phyloP scores from a whole-genome alignment of 2,888 invertebrate genomes.

The Conchocele bisecta region DNA sequence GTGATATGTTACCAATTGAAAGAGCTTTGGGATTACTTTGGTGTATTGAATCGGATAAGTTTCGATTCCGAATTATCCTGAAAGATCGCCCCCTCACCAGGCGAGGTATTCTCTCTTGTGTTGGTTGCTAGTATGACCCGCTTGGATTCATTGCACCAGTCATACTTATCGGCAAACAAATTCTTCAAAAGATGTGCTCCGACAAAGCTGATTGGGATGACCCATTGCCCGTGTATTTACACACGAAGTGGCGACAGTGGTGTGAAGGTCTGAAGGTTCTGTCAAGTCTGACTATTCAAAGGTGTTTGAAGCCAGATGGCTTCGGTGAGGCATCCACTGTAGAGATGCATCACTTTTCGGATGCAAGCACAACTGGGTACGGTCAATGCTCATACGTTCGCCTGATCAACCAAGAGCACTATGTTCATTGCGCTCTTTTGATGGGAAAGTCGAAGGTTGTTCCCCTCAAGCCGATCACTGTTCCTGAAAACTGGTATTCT shows the following conservation, averaged over 20 bases:
- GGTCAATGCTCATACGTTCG: constrained; percentile 58
- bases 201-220: constrained; percentile 57
- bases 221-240: constrained; percentile 46
- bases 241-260: constrained; percentile 53
- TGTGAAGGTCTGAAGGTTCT: constrained; percentile 22
- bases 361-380: constrained; percentile 58
- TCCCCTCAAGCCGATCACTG: constrained; percentile 32
- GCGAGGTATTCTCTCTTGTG: constrained; percentile 54
- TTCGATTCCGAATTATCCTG: constrained; percentile 50
- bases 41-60: constrained; percentile 55
- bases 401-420: constrained; percentile 16
- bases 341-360: constrained; percentile 60
- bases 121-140: constrained; percentile 59
- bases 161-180: constrained; percentile 52
- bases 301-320: constrained; percentile 43
- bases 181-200: constrained; percentile 58
- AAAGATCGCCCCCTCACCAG: constrained; percentile 48
- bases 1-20: constrained; percentile 41
- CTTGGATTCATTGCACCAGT: constrained; percentile 61
- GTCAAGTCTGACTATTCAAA: constrained; percentile 11
- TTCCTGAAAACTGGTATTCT: constrained; percentile 15
- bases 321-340: constrained; percentile 37
- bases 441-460: constrained; percentile 51
- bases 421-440: constrained; percentile 49
- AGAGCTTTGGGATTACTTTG: constrained; percentile 58